These are phyloP conservation scores for Erebia aethiops DNA, from an alignment of 2,888 invertebrate genomes.

Conservation along the genomic window DNA sequence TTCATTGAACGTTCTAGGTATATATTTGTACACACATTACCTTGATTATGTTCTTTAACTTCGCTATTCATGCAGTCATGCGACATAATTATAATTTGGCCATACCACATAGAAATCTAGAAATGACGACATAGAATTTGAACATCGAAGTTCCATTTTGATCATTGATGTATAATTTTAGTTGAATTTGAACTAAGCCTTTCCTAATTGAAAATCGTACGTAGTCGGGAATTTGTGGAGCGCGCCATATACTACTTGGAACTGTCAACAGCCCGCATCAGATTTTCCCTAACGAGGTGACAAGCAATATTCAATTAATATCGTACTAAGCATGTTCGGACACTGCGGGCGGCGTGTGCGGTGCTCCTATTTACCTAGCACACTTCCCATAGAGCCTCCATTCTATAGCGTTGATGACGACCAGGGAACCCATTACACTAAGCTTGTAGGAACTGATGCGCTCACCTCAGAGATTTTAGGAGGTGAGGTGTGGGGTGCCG, in stretches of 20 bases:
- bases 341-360: conserved; percentile 37
- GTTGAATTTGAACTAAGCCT: too few species aligned
- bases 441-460: conserved; percentile 2
- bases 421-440: conserved; percentile 7
- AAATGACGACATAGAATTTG: too few species aligned
- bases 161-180: too few species aligned
- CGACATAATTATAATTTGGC: too few species aligned
- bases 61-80: too few species aligned
- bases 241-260: conserved; percentile 8
- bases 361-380: conserved; percentile 42
- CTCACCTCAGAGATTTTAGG: too few species aligned
- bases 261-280: conserved; percentile 25
- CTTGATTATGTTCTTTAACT: too few species aligned
- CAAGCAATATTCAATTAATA: conserved; percentile 45
- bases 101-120: too few species aligned
- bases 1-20: too few species aligned
- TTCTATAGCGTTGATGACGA: conserved; percentile 27
- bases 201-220: not conserved
- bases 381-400: conserved; percentile 39
- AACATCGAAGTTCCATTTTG: too few species aligned
- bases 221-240: not conserved
- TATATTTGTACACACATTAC: too few species aligned
- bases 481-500: too few species aligned
- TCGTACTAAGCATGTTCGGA: conserved; percentile 38
- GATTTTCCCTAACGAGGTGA: conserved; percentile 41